A percentile compares a stretch with the other conserved stretches of the same genome.
Conservation (phyloP, 1,140 invertebrate species). For the Microplitis mediator region DNA sequence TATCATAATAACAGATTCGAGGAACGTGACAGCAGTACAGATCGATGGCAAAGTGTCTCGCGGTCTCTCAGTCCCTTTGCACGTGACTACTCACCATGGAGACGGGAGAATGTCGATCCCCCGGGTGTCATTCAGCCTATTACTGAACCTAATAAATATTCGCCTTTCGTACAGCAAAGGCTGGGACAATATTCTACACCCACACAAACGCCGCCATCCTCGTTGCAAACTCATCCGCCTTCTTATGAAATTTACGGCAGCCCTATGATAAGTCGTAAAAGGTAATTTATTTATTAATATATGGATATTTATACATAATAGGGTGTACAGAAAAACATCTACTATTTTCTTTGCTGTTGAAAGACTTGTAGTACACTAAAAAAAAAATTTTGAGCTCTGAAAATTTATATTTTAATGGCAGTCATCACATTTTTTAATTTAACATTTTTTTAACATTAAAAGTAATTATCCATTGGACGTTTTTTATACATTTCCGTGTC, state of each 20-base stretch:
- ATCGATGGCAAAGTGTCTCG: slow-evolving; percentile 52
- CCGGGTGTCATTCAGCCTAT: slow-evolving; percentile 53
- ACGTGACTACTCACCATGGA: slow-evolving; percentile 59
- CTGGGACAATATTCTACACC: slow-evolving; percentile 42
- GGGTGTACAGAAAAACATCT: no score
- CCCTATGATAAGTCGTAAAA: slow-evolving; percentile 58
- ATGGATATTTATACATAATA: no score
- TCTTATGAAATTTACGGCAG: slow-evolving; percentile 56
- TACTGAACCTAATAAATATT: slow-evolving; percentile 49
- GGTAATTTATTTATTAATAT: slow-evolving; percentile 38
- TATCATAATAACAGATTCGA: slow-evolving; percentile 46
- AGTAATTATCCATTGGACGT: no score
- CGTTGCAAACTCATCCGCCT: slow-evolving; percentile 47
- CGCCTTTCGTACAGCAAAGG: slow-evolving; percentile 51
- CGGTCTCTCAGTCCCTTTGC: slow-evolving; percentile 57
- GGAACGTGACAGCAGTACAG: slow-evolving; percentile 45
- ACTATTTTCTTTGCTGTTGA: no score
- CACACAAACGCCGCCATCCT: slow-evolving; percentile 46
- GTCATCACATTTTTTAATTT: no score
- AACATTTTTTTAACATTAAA: no score
- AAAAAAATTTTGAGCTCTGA: no score
- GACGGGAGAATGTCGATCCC: slow-evolving; percentile 59
- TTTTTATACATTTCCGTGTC: no score
- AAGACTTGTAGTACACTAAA: no score
- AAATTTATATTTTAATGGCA: no score